These are phyloP conservation scores for Odontesthes bonariensis DNA, from an alignment of 2,113 vertebrate genomes.

Conservation along the genomic window DNA sequence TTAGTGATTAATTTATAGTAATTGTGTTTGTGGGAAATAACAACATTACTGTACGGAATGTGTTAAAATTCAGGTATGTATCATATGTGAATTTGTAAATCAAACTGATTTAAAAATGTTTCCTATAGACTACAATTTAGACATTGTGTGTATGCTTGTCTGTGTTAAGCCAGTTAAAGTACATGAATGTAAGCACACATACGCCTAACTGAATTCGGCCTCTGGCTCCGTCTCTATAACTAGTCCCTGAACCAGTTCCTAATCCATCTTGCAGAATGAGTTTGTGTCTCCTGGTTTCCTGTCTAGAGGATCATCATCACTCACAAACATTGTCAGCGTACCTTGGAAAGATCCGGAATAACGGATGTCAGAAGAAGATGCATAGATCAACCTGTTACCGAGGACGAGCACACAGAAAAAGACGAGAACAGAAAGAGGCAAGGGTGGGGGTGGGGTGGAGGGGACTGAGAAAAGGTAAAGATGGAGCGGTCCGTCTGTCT, in stretches of 20 bases:
- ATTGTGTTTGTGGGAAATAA: no score
- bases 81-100: not conserved
- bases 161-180: slow-evolving; percentile 3
- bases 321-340: slow-evolving; percentile 57
- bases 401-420: slow-evolving; percentile 34
- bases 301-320: slow-evolving; percentile 68
- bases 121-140: not conserved
- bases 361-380: slow-evolving; percentile 69
- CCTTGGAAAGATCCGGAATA: slow-evolving; percentile 73
- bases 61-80: no score
- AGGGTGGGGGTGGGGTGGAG: not conserved
- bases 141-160: not conserved
- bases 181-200: not conserved
- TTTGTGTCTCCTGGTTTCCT: slow-evolving; percentile 71
- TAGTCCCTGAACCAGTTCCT: slow-evolving; percentile 16
- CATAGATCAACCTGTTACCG: slow-evolving; percentile 72
- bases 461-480: not conserved
- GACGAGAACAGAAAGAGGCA: slow-evolving; percentile 17
- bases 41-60: no score
- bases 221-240: slow-evolving; percentile 20
- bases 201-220: slow-evolving; percentile 3
- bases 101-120: not conserved
- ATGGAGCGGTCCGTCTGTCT: not conserved
- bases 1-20: no score
- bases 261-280: slow-evolving; percentile 63